Conservation (phyloP, 2,797 vertebrate species). For the Pangasius mekongensis region DNA sequence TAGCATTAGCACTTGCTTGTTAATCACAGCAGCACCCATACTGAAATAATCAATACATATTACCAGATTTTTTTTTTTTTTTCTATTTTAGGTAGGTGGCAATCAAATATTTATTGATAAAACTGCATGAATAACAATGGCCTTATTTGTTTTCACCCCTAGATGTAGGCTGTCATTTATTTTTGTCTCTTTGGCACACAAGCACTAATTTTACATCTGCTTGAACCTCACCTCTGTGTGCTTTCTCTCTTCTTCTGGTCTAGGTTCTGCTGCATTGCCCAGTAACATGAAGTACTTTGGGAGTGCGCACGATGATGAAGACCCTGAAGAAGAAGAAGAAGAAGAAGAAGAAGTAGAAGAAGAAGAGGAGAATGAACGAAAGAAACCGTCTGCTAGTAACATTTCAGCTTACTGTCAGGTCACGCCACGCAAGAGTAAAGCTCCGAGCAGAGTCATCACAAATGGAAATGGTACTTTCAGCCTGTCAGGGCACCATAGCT, state of each 20-base stretch:
- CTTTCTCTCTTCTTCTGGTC: conserved; percentile 32
- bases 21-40: not conserved
- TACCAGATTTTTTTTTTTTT: not conserved
- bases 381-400: conserved; percentile 79
- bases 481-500: not conserved
- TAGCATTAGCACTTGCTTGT: not conserved
- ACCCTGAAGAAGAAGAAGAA: conserved; percentile 59
- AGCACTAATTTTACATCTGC: not conserved
- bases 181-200: not conserved
- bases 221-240: conserved; percentile 5
- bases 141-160: not conserved
- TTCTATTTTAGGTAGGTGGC: not conserved
- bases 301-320: conserved; percentile 80
- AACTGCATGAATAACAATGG: not conserved
- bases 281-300: conserved; percentile 91
- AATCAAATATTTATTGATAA: not conserved
- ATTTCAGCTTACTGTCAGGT: conserved; percentile 90
- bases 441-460: conserved; percentile 75
- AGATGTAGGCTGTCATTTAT: not conserved
- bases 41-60: not conserved
- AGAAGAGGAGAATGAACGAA: conserved; percentile 83
- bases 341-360: conserved; percentile 87
- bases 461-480: conserved; percentile 87
- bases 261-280: conserved; percentile 90
- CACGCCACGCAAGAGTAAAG: conserved; percentile 93